Base-by-base conservation (phyloP, 2,797 vertebrate genomes). In the Sardinella longiceps region DNA sequence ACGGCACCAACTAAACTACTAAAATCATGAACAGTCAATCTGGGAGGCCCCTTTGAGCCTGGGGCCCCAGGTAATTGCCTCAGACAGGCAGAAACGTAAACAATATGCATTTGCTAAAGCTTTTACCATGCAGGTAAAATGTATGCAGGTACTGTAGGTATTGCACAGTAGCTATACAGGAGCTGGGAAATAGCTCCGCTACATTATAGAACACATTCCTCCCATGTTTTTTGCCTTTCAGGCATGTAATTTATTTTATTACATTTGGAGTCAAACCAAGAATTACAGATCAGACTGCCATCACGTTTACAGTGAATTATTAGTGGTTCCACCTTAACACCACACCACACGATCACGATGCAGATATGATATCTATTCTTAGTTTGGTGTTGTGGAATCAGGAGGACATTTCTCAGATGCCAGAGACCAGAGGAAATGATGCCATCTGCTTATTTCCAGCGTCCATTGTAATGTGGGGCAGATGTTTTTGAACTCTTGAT, bases 361-460 rank as follows among this genome's bases (percentile, higher is more conserved):
- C n/a, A 60, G 51, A 53, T 53, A 53, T 53, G 51, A 53, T 53
- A 23, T 20, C 56, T 60, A 25, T 60, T 60, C n/a, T 60, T 25
- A 9, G 56, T 2, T 60, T 25, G 56, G 56, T 60, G 15, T 20
- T 50, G 48, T 50, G 48, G 48, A 50, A 15, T 50, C 3, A 50
- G 51, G 51, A 0, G 18, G 51, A 53, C 51, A 25, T n/a, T 58
- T 7, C 56, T 58, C 0, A 5, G n/a, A 58, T 58, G 56, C 56
- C 56, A n/a, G n/a, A 58, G 56, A 58, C 56, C 23, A 58, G 1
- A 63, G 50, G 80, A 50, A 88, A 80, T 88, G 5, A 87, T 82
- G 53, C 88, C 84, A 89, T 90, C 9, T 87, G 83, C 89, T 87
- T 91, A 80, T 89, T 83, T 84, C 43, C 0, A 87, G 86, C 88